phyloP scores from a whole-genome alignment of 2,797 vertebrate genomes.

The Buceros bicornis region DNA sequence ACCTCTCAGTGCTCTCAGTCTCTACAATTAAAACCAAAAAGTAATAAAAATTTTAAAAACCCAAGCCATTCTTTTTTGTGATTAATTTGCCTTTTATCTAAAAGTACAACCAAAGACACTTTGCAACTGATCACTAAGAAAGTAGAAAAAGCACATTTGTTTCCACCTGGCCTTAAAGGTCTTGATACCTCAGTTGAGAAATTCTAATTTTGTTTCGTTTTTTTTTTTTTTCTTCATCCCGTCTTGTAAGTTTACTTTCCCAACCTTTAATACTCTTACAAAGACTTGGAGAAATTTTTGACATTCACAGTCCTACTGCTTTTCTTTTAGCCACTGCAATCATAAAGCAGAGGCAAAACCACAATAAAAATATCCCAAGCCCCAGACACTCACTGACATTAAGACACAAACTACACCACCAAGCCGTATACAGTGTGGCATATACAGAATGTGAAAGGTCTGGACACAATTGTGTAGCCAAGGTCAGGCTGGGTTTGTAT shows the following conservation, averaged over 20 bases:
- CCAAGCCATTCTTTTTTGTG: rapidly evolving
- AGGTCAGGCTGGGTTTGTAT: slow-evolving; percentile 39
- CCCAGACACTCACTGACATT: neutral
- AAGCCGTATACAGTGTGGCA: slow-evolving; percentile 19
- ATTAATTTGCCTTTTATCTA: neutral
- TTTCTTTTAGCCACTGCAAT: neutral
- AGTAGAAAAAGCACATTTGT: neutral
- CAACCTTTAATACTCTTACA: neutral
- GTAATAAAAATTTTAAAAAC: neutral
- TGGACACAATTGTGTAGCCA: slow-evolving; percentile 13
- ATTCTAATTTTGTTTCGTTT: neutral
- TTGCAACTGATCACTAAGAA: neutral
- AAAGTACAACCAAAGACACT: neutral
- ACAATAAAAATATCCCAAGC: neutral
- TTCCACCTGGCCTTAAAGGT: neutral
- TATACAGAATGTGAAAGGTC: neutral
- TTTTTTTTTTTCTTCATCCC: neutral
- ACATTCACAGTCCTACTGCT: neutral
- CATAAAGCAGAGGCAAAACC: neutral
- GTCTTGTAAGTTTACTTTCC: neutral
- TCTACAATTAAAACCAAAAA: neutral
- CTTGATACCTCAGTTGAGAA: neutral
- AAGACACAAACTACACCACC: neutral
- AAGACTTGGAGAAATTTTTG: neutral
- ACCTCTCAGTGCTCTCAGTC: neutral